Conservation (phyloP, 2,888 invertebrate genomes). For the Protonemura montana region DNA sequence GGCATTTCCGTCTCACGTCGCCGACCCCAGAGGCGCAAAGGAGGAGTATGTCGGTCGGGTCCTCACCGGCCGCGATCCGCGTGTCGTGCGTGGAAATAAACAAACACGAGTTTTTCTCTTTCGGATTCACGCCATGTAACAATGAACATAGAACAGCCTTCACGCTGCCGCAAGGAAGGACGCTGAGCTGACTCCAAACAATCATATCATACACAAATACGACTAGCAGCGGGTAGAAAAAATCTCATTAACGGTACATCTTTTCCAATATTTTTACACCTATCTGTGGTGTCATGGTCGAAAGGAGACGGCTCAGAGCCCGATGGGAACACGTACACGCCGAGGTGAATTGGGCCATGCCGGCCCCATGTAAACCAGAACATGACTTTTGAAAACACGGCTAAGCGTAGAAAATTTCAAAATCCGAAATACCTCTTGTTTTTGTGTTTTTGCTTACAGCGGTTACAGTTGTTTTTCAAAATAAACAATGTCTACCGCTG, state of each 20-base stretch:
- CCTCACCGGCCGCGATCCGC: not conserved
- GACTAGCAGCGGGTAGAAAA: not conserved
- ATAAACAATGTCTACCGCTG: no score
- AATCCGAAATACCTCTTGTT: not conserved
- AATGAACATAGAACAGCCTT: conserved; percentile 26
- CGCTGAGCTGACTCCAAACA: not conserved
- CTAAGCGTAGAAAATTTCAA: not conserved
- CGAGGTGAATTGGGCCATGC: not conserved
- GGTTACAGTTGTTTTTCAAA: not conserved
- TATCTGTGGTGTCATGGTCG: not conserved
- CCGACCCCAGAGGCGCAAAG: no score
- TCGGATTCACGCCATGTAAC: not conserved
- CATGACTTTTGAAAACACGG: not conserved
- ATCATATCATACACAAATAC: not conserved
- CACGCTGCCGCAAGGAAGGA: conserved; percentile 31
- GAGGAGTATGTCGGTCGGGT: no score
- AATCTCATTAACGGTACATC: conserved; percentile 31
- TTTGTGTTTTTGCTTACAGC: not conserved
- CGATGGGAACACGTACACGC: not conserved
- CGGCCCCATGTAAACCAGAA: not conserved
- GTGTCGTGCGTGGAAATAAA: not conserved
- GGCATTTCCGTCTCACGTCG: no score
- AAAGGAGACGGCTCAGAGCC: not conserved
- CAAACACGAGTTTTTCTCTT: conserved; percentile 9
- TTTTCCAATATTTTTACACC: conserved; percentile 22